Percentiles rank a stretch among this genome's conserved stretches.
These are phyloP conservation scores for Penaeus monodon DNA, from an alignment of 2,888 invertebrate species.

Conservation along the genomic window DNA sequence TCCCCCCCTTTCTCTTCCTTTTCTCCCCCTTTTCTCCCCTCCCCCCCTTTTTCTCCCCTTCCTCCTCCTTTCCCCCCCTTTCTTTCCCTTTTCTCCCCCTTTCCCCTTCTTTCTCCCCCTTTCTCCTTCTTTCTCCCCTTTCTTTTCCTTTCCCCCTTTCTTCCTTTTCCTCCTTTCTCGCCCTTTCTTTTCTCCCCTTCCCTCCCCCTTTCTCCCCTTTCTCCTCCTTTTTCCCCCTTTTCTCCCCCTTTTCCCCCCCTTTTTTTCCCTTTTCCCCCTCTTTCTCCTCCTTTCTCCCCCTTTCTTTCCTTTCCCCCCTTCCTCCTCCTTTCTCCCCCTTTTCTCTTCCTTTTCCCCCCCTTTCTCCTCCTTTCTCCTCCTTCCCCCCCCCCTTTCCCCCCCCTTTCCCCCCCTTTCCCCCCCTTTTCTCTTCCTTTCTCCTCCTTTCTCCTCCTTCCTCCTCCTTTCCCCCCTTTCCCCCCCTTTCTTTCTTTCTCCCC, in stretches of 20 bases:
- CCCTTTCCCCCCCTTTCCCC: too few species aligned
- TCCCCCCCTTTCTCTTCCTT: too few species aligned
- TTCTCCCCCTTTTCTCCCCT: background rate
- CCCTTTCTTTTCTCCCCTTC: background rate
- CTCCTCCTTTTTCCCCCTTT: background rate
- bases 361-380: background rate
- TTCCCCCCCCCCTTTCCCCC: too few species aligned
- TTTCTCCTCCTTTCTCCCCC: background rate
- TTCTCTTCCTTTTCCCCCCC: background rate
- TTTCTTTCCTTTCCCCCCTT: background rate
- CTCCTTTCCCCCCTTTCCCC: too few species aligned
- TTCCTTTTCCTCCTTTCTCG: background rate
- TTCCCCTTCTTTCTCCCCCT: too few species aligned
- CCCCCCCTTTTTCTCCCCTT: too few species aligned
- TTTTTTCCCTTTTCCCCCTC: too few species aligned
- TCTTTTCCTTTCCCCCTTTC: background rate
- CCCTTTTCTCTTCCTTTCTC: too few species aligned
- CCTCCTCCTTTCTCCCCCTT: background rate
- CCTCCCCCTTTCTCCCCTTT: background rate
- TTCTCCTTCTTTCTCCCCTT: background rate
- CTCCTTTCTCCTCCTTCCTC: background rate
- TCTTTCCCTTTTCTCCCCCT: too few species aligned
- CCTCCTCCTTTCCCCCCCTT: background rate
- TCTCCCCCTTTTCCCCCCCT: too few species aligned
- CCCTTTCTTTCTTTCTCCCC: background rate